Base-by-base conservation (phyloP, 2,888 invertebrate species). In the Omphaloscelis lunosa region DNA sequence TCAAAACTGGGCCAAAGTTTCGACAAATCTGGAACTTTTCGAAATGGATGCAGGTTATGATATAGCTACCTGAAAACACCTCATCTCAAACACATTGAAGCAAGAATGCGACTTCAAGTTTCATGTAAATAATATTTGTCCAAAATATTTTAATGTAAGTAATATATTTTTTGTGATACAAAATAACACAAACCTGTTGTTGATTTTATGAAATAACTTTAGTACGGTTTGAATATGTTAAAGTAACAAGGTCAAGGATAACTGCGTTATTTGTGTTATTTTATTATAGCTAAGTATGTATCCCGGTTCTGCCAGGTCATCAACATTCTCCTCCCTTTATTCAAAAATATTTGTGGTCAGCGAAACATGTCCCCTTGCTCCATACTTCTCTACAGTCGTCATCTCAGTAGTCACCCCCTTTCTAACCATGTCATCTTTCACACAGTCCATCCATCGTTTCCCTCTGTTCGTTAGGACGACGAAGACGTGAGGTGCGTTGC, bases 241-340 rank as follows among this genome's bases (percentile, higher is more conserved):
- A 51, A 17, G 27, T 62, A 77, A 53, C 29, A 29, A 45, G 82
- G 82, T 77, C 77, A 82, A 82, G 82, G 73, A 63, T 11, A 71
- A 41, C 39, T 2, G 34, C 58, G 34, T 29, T 27, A 15, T 66
- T 58, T 67, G 34, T 74, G 70, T 53, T 45, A 27, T 59, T 51
- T 56, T 27, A 17, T 17, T 58, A 61, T 15, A 23, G 29, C 20
- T 29, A 27, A 17, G 27, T 66, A 29, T 41, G 27, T 34, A 34
- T 51, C 20, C 58, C 1, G 29, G 45, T 6, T 29, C 2, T 34
- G 29, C 20, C n/a, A n/a, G n/a, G n/a, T n/a, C n/a, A n/a, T n/a
- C n/a, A n/a, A n/a, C n/a, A n/a, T n/a, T n/a, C n/a, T n/a, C n/a
- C n/a, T n/a, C n/a, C n/a, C n/a, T n/a, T n/a, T n/a, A n/a, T n/a